These are phyloP conservation scores for Atlantisia rogersi DNA, from an alignment of 2,113 vertebrate species.

Conservation along the genomic window DNA sequence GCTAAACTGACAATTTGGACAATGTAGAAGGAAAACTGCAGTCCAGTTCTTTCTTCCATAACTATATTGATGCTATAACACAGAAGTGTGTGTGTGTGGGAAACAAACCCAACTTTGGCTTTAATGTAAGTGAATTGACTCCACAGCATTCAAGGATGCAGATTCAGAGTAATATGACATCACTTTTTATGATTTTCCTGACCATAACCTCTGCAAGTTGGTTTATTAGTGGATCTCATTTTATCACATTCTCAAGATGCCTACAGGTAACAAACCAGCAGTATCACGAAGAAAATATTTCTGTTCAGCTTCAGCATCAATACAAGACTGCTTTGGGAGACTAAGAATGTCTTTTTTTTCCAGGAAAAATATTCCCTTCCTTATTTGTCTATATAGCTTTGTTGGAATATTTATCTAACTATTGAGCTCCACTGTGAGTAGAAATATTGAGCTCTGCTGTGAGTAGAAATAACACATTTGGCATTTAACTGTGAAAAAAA, in stretches of 20 bases:
- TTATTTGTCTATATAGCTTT: background rate
- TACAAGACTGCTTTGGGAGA: background rate
- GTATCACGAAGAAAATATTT: background rate
- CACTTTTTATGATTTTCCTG: background rate
- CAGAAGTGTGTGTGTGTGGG: background rate
- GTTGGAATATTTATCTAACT: background rate
- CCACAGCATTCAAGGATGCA: background rate
- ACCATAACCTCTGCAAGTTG: background rate
- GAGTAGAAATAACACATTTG: background rate
- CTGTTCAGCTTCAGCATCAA: background rate
- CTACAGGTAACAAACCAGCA: background rate
- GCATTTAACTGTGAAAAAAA: background rate
- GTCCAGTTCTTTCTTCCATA: background rate
- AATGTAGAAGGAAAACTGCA: constrained; percentile 2
- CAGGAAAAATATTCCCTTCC: background rate
- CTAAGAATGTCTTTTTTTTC: background rate
- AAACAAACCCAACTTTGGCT: background rate
- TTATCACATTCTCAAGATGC: background rate
- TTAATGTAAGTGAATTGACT: background rate
- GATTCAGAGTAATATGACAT: background rate
- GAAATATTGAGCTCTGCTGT: background rate
- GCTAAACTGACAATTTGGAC: background rate
- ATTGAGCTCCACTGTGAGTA: background rate
- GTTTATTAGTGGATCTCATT: background rate
- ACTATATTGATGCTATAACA: background rate